These are phyloP conservation scores for Acrocyrtus sp. DNA, from an alignment of 2,888 invertebrate species.

Conservation along the genomic window DNA sequence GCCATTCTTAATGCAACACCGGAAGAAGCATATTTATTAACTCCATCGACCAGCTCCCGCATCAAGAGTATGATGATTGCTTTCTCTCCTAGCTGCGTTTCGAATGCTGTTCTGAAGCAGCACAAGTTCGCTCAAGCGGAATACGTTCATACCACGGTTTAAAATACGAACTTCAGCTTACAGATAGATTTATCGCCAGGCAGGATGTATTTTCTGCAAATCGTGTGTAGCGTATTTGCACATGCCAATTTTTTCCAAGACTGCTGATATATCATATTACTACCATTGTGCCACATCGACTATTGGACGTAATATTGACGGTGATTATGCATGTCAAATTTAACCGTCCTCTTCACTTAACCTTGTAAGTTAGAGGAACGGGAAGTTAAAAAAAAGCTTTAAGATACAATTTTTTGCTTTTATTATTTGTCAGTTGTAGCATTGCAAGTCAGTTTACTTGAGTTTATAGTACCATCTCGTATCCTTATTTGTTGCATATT, in stretches of 20 bases:
- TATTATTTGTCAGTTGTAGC: too few relatives aligned
- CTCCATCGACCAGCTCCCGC: slow-evolving; percentile 60
- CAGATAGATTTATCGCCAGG: not conserved
- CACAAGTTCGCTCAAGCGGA: slow-evolving; percentile 54
- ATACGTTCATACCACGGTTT: slow-evolving; percentile 42
- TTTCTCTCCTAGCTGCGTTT: slow-evolving; percentile 60
- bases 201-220: not conserved
- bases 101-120: slow-evolving; percentile 58
- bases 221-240: not conserved
- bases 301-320: too few relatives aligned
- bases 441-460: too few relatives aligned
- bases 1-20: slow-evolving; percentile 54
- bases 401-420: not conserved
- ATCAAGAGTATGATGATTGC: slow-evolving; percentile 63
- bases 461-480: too few relatives aligned
- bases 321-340: too few relatives aligned
- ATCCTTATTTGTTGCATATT: too few relatives aligned
- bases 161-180: slow-evolving; percentile 2
- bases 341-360: too few relatives aligned
- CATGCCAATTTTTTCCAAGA: slow-evolving; percentile 37
- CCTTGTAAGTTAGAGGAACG: too few relatives aligned
- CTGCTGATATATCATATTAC: slow-evolving; percentile 12
- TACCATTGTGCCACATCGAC: slow-evolving; percentile 36
- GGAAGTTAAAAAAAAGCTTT: too few relatives aligned
- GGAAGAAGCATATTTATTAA: slow-evolving; percentile 57